phyloP scores from a whole-genome alignment of 2,797 vertebrate species.

The Schizopygopsis malacanthus region DNA sequence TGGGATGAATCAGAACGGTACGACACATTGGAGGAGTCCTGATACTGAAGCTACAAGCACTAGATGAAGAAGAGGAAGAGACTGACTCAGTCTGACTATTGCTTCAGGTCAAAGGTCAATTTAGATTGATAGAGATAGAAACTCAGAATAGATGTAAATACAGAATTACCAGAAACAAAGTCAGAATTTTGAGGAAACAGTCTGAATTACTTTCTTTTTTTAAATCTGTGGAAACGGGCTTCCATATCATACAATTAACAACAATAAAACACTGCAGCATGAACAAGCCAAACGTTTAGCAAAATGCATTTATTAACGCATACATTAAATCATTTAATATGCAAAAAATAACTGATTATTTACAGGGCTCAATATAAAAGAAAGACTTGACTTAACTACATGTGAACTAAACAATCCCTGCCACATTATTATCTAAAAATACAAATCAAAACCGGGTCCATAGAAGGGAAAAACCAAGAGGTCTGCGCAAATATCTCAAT shows the following conservation, averaged over 20 bases:
- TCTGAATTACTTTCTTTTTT: not conserved
- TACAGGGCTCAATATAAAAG: constrained; percentile 5
- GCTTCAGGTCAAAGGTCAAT: not conserved
- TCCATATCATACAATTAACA: not conserved
- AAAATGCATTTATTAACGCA: constrained; percentile 45
- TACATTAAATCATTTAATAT: constrained; percentile 9
- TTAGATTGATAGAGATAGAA: not conserved
- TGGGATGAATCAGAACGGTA: not conserved
- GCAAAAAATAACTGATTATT: not conserved
- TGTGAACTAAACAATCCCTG: not conserved
- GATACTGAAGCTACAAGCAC: not conserved
- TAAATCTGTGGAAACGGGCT: not conserved
- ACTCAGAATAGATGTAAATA: too few species aligned
- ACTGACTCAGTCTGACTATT: not conserved
- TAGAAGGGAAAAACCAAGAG: not conserved
- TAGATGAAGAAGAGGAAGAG: not conserved
- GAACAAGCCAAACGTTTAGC: not conserved
- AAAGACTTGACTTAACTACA: not conserved
- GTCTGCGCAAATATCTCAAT: not conserved
- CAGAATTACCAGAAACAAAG: too few species aligned
- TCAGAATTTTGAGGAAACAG: too few species aligned
- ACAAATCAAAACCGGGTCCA: not conserved
- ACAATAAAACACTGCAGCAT: not conserved
- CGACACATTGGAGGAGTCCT: not conserved
- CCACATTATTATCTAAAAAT: not conserved